Base-by-base conservation (phyloP, 2,797 vertebrate genomes). In the Phylloscopus collybita region DNA sequence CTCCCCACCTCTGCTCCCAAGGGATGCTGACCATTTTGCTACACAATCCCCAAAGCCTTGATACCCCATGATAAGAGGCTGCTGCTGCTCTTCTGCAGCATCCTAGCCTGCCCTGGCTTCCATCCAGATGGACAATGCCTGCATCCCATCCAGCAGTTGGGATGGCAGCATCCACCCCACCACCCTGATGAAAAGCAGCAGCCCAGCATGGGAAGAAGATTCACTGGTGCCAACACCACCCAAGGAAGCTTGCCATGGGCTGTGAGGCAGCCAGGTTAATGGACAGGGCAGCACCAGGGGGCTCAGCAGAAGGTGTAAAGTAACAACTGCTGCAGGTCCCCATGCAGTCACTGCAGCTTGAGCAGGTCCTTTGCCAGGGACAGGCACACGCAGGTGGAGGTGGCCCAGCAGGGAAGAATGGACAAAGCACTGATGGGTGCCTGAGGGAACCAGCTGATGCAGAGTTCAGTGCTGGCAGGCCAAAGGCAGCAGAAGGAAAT, bases 311-410 rank as follows among this genome's bases (percentile, higher is more conserved):
- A 50, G n/a, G 51, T 23, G 47, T 15, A 36, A 80, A 82, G n/a
- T 3, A 38, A 19, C n/a, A 42, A 25, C 9, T 3, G 5, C 69
- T 83, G 64, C 50, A 59, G 70, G 36, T 59, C 26, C 49, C 45
- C 29, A 34, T 4, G 11, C 7, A 60, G 17, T 72, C 1, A 0
- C 40, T 5, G 2, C 6, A 18, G 47, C 50, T 45, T 0, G 29
- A 66, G 42, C 53, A 29, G 34, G 13, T 61, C 56, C 64, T 74
- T 49, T 30, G 57, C 36, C 10, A 40, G 42, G 27, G 32, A 38
- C 2, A 3, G 36, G 42, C 70, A 38, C 1, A 2, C 36, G 59
- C 40, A 30, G 32, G 57, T 45, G 4, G 2, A 53, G 32, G 13
- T 49, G 78, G 6, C 26, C 25, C 2, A 7, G n/a, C 38, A 59